Conservation (phyloP, 1,140 invertebrate genomes). For the Venustaconcha ellipsiformis region DNA sequence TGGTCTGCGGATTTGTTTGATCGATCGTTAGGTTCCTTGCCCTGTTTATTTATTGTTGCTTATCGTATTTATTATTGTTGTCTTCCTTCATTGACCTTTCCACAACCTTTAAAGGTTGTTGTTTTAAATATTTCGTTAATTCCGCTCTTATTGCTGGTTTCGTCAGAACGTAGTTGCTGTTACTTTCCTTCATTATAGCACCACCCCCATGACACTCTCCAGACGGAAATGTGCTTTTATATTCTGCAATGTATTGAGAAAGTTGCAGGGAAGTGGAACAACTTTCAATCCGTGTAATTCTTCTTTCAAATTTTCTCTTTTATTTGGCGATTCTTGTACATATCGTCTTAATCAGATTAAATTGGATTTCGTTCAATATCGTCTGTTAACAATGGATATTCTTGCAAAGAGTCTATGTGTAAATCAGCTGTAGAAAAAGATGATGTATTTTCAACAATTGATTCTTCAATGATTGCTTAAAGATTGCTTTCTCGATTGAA, state of each 20-base stretch:
- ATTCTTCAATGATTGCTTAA: too few relatives aligned
- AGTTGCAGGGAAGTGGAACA: neutral
- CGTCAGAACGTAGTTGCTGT: neutral
- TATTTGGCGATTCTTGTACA: too few relatives aligned
- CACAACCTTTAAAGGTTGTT: neutral
- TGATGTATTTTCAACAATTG: too few relatives aligned
- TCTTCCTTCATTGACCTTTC: constrained; percentile 1
- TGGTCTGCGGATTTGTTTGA: constrained; percentile 2
- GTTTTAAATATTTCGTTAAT: neutral
- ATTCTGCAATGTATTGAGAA: neutral
- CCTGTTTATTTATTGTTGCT: neutral
- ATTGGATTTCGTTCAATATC: too few relatives aligned
- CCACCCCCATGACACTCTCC: neutral
- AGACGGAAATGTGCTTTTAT: neutral
- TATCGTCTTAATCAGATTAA: too few relatives aligned
- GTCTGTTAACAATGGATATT: too few relatives aligned
- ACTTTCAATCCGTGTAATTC: constrained; percentile 12
- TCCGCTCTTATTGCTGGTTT: neutral
- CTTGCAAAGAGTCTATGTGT: too few relatives aligned
- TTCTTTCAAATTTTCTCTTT: neutral
- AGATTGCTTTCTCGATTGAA: too few relatives aligned
- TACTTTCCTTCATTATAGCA: neutral
- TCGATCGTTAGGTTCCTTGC: neutral
- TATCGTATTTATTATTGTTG: neutral
- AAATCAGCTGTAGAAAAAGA: too few relatives aligned